Conservation (phyloP, 2,888 invertebrate genomes). For the Saturnia japonica region DNA sequence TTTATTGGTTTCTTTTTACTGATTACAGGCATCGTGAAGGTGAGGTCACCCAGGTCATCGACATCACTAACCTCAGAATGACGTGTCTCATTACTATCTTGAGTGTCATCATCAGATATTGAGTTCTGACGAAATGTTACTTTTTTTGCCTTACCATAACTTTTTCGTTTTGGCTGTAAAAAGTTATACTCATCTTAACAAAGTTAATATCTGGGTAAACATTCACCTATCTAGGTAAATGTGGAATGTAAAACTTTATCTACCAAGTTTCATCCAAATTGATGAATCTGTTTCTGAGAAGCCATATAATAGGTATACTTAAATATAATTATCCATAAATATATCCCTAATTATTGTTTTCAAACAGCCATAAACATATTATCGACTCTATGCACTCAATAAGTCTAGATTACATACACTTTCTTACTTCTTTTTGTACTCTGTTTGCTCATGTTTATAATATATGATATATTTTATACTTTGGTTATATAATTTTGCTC, state of each 20-base stretch:
- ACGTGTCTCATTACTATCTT: constrained; percentile 28
- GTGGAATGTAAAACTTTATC: too few relatives aligned
- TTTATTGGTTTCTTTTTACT: constrained; percentile 53
- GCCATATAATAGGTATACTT: background rate
- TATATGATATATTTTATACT: too few relatives aligned
- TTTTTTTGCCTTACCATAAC: constrained; percentile 70
- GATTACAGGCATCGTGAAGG: constrained; percentile 58
- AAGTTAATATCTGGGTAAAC: too few relatives aligned
- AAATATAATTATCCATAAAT: background rate
- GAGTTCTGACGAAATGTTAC: constrained; percentile 58
- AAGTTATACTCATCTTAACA: background rate
- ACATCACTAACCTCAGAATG: constrained; percentile 50
- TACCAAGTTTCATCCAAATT: background rate
- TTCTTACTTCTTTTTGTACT: too few relatives aligned
- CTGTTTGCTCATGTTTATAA: too few relatives aligned
- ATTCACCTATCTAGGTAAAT: too few relatives aligned
- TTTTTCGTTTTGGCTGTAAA: constrained; percentile 66
- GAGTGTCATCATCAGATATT: constrained; percentile 46
- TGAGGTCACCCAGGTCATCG: constrained; percentile 61
- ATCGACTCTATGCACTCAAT: background rate
- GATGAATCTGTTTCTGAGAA: too few relatives aligned
- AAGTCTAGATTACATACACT: too few relatives aligned
- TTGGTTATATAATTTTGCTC: too few relatives aligned
- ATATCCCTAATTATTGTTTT: background rate
- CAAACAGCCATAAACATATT: background rate